Evolutionary conservation across 2,797 vertebrate species (phyloP).

Genomic region (Bucorvus abyssinicus): DNA sequence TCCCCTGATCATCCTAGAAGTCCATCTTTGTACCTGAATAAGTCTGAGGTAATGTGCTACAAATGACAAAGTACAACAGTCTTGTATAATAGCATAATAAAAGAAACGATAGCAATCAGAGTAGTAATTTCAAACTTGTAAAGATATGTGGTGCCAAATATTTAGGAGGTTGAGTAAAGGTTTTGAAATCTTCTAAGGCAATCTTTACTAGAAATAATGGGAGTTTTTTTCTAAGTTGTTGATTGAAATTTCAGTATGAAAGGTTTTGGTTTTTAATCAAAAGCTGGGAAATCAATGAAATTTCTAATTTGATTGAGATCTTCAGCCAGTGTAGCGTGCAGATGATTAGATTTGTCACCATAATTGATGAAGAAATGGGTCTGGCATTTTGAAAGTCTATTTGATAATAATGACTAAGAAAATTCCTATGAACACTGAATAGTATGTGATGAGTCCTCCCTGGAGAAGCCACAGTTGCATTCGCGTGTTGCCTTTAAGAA

Average conservation of each 20-base stretch:
- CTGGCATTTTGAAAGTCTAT: not conserved
- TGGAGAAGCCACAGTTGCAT: not conserved
- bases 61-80: slow-evolving; percentile 30
- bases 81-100: slow-evolving; percentile 15
- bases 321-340: not conserved
- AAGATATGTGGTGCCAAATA: slow-evolving; percentile 27
- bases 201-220: not conserved
- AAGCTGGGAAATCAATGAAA: not conserved
- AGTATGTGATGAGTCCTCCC: not conserved
- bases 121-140: slow-evolving; percentile 33
- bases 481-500: not conserved
- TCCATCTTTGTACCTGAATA: slow-evolving; percentile 50
- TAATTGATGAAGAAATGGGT: not conserved
- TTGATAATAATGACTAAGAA: not conserved
- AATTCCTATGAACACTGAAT: not conserved
- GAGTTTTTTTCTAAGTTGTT: not conserved
- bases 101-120: slow-evolving; percentile 21
- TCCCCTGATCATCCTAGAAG: not conserved
- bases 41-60: slow-evolving; percentile 54
- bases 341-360: not conserved
- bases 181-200: not conserved
- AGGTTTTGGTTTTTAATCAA: not conserved
- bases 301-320: not conserved
- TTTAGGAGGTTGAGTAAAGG: slow-evolving; percentile 9
- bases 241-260: not conserved